Evolutionary conservation across 1,140 invertebrate species (phyloP).

Genomic region (Calephelis nemesis): DNA sequence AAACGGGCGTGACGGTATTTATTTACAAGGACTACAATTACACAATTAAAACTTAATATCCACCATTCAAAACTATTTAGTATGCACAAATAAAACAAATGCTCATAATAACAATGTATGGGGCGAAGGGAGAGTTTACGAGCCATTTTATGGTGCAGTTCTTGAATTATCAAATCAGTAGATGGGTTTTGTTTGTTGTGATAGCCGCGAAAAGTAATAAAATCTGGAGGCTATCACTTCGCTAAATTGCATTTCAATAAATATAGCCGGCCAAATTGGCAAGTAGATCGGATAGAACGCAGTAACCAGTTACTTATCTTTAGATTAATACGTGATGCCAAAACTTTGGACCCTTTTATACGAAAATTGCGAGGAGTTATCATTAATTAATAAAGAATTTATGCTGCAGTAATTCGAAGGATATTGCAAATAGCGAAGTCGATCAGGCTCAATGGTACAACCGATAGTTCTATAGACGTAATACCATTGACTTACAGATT

Average conservation of each 20-base stretch:
- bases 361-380: too few species aligned
- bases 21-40: not conserved
- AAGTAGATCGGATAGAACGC: not conserved
- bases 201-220: constrained; percentile 23
- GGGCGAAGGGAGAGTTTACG: constrained; percentile 32
- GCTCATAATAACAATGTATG: constrained; percentile 42
- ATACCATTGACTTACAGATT: too few species aligned
- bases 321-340: too few species aligned
- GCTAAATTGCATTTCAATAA: not conserved
- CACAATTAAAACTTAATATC: not conserved
- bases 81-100: constrained; percentile 49
- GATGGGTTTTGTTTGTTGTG: constrained; percentile 41
- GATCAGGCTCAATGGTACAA: too few species aligned
- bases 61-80: constrained; percentile 35
- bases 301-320: not conserved
- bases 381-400: too few species aligned
- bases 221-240: not conserved
- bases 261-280: not conserved
- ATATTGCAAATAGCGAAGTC: too few species aligned
- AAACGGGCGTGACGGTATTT: too few species aligned
- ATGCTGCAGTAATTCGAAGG: too few species aligned
- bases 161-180: constrained; percentile 47
- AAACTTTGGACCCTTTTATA: too few species aligned
- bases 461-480: too few species aligned
- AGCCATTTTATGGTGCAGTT: constrained; percentile 39